Evolutionary conservation across 2,113 vertebrate species (phyloP).

Genomic region (Mus musculus): GRCm39 chr17:13891001-13891500

Average conservation of each 20-base stretch:
- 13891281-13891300: neutral
- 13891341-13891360: neutral
- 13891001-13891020: accelerated
- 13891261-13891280: neutral
- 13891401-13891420: neutral
- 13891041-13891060: too few relatives aligned
- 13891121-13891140: neutral
- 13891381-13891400: neutral
- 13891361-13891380: neutral
- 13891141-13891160: neutral
- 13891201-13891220: neutral
- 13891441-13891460: neutral
- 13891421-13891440: neutral
- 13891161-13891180: neutral
- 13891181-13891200: too few relatives aligned
- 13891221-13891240: too few relatives aligned
- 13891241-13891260: accelerated
- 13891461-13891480: neutral
- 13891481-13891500: neutral
- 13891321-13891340: neutral
- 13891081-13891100: neutral
- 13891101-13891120: neutral
- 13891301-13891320: too few relatives aligned
- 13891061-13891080: too few relatives aligned
- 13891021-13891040: too few relatives aligned